Conservation (phyloP, 1,140 invertebrate species). For the Pemphigus obesinymphae region DNA sequence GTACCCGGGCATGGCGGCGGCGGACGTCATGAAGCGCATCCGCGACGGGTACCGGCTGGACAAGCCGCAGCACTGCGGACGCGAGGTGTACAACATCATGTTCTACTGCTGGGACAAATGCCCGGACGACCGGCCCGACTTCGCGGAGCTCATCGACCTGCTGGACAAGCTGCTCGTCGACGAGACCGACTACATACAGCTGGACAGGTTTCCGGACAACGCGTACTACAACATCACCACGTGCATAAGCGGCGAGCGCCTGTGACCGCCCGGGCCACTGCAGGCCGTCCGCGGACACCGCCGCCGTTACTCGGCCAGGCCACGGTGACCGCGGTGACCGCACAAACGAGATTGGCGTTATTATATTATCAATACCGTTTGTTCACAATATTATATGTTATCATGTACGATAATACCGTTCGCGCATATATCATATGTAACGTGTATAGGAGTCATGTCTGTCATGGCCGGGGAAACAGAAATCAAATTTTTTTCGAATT, state of each 20-base stretch:
- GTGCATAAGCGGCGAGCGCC: constrained; percentile 73
- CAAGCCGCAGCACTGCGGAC: constrained; percentile 80
- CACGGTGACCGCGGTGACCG: no score
- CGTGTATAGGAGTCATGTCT: no score
- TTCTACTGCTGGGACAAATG: constrained; percentile 89
- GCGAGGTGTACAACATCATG: constrained; percentile 89
- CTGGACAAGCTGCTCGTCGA: constrained; percentile 76
- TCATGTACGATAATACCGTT: no score
- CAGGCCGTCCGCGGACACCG: not conserved
- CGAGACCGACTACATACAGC: constrained; percentile 87
- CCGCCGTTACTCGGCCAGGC: no score
- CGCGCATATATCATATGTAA: not conserved
- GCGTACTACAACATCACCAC: constrained; percentile 87
- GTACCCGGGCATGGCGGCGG: constrained; percentile 78
- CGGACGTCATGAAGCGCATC: constrained; percentile 74
- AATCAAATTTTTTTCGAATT: no score
- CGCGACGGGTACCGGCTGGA: constrained; percentile 78
- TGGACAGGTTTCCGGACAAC: constrained; percentile 88
- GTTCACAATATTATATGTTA: no score
- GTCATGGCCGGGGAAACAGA: no score
- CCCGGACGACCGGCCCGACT: constrained; percentile 68
- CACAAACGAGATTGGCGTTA: no score
- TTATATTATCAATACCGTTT: no score
- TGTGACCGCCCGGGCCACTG: constrained; percentile 53
- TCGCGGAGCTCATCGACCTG: constrained; percentile 70